These are phyloP conservation scores for Tinea pellionella DNA, from an alignment of 2,888 invertebrate genomes.

Conservation along the genomic window DNA sequence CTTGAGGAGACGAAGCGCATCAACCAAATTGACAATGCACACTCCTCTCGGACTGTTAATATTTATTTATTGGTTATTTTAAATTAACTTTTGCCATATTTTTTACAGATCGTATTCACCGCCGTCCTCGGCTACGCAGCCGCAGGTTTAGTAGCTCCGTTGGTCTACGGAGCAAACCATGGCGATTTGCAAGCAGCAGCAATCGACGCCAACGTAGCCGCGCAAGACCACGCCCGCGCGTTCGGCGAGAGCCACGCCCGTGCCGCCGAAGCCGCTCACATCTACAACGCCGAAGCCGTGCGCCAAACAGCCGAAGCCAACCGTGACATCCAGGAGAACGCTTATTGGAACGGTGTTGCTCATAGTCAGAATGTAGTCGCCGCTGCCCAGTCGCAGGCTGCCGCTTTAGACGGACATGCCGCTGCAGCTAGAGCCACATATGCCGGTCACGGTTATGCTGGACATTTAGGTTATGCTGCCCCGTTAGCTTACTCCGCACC, in stretches of 20 bases:
- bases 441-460: slow-evolving; percentile 22
- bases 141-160: slow-evolving; percentile 46
- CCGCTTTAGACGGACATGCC: slow-evolving; percentile 43
- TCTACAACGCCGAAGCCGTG: slow-evolving; percentile 27
- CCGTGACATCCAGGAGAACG: slow-evolving; percentile 29
- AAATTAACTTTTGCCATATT: too few species aligned
- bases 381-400: slow-evolving; percentile 55
- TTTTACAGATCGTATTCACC: slow-evolving; percentile 57
- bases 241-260: slow-evolving; percentile 42
- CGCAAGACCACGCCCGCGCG: slow-evolving; percentile 36
- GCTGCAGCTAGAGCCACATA: slow-evolving; percentile 41
- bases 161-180: slow-evolving; percentile 41
- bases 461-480: slow-evolving; percentile 22
- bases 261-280: slow-evolving; percentile 40
- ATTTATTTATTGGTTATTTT: too few species aligned
- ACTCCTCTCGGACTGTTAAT: too few species aligned
- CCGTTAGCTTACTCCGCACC: slow-evolving; percentile 6
- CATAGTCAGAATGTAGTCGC: slow-evolving; percentile 49
- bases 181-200: slow-evolving; percentile 54
- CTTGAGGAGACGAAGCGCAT: too few species aligned
- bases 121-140: slow-evolving; percentile 64
- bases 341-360: slow-evolving; percentile 41
- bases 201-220: slow-evolving; percentile 44
- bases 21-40: too few species aligned
- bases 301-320: slow-evolving; percentile 29